phyloP scores from a whole-genome alignment of 1,140 invertebrate genomes.

The Zaprionus lachaisei region DNA sequence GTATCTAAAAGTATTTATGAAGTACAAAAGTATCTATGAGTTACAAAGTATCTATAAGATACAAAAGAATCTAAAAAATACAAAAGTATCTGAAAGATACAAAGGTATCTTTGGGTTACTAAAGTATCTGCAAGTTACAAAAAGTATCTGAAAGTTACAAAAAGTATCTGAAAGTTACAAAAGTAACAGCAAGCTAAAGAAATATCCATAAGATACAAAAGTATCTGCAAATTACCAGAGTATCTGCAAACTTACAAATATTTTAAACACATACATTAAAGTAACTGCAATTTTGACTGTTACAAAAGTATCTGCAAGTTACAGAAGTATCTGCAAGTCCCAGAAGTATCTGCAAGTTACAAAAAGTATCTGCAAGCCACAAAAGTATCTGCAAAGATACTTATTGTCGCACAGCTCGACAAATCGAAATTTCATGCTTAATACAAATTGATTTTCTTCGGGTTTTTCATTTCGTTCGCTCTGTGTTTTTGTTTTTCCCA shows the following conservation, averaged over 20 bases:
- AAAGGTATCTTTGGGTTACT: background rate
- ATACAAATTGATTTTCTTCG: slow-evolving; percentile 77
- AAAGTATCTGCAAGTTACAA: background rate
- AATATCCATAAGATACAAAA: slow-evolving; percentile 39
- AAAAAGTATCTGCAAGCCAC: slow-evolving; percentile 49
- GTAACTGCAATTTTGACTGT: background rate
- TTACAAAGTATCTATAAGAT: background rate
- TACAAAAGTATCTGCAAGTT: background rate
- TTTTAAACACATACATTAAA: no score
- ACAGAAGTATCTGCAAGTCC: background rate
- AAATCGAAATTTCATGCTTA: slow-evolving; percentile 78
- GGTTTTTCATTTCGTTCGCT: slow-evolving; percentile 16
- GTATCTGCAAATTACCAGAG: background rate
- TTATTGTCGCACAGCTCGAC: slow-evolving; percentile 36
- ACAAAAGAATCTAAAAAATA: background rate
- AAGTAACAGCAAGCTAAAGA: background rate
- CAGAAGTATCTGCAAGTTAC: slow-evolving; percentile 23
- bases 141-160: slow-evolving; percentile 27
- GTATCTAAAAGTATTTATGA: slow-evolving; percentile 47
- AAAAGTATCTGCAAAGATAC: slow-evolving; percentile 4
- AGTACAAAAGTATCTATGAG: slow-evolving; percentile 42
- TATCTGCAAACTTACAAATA: background rate
- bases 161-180: slow-evolving; percentile 42
- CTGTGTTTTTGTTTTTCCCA: slow-evolving; percentile 20
- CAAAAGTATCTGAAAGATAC: no score